phyloP scores from a whole-genome alignment of 2,888 invertebrate species.

The Micropterix aruncella region DNA sequence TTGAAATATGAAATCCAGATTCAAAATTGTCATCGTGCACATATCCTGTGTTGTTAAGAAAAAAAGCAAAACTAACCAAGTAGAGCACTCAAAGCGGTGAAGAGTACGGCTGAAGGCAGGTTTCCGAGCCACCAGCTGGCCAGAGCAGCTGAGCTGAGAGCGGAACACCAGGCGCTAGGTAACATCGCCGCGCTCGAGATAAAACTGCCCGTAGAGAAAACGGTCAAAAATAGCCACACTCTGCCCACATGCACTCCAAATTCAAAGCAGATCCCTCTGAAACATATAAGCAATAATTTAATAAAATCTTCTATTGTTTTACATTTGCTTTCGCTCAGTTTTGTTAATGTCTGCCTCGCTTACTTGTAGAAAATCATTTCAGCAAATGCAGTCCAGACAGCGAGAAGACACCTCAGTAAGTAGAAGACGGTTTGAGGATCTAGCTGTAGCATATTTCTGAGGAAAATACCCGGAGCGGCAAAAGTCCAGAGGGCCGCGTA shows the following conservation, averaged over 20 bases:
- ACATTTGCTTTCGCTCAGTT: too few species aligned
- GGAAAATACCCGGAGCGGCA: constrained; percentile 74
- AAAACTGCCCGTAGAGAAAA: constrained; percentile 87
- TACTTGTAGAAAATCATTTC: constrained; percentile 93
- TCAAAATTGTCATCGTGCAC: too few species aligned
- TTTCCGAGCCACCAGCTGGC: constrained; percentile 82
- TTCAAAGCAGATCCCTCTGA: constrained; percentile 75
- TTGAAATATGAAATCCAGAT: too few species aligned
- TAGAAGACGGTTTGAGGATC: constrained; percentile 82
- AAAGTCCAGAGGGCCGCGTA: constrained; percentile 88
- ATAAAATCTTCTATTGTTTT: too few species aligned
- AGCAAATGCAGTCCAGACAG: constrained; percentile 63
- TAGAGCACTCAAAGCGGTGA: constrained; percentile 69
- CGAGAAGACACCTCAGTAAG: constrained; percentile 68
- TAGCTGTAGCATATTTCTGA: constrained; percentile 58
- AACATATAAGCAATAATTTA: too few species aligned
- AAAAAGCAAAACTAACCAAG: constrained; percentile 30
- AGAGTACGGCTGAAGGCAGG: constrained; percentile 66
- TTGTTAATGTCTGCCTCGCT: constrained; percentile 20
- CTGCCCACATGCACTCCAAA: constrained; percentile 84
- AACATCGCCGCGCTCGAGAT: constrained; percentile 76
- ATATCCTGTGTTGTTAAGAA: too few species aligned
- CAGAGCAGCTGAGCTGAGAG: constrained; percentile 66
- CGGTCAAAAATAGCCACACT: constrained; percentile 61
- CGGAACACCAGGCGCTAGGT: constrained; percentile 93